Conservation (phyloP, 2,888 invertebrate genomes). For the Amphimallon solstitiale region DNA sequence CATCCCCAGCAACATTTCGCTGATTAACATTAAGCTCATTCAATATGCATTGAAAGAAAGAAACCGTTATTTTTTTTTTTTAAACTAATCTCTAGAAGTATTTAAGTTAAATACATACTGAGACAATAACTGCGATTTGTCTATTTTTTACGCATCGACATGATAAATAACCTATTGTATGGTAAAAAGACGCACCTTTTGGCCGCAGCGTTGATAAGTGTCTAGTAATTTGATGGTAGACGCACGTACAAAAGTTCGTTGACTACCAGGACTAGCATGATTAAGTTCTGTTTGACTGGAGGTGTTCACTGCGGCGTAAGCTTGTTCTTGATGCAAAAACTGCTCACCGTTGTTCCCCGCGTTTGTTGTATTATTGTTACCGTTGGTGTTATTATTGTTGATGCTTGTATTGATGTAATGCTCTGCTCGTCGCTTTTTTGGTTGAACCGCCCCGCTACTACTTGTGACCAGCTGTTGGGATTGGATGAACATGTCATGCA, state of each 20-base stretch:
- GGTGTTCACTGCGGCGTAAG: conserved; percentile 60
- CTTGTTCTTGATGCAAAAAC: conserved; percentile 47
- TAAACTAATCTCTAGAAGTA: too few relatives aligned
- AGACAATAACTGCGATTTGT: too few relatives aligned
- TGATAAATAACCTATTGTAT: background rate
- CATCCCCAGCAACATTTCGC: too few relatives aligned
- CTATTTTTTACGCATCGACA: background rate
- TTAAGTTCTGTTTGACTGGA: conserved; percentile 57
- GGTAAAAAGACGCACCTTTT: conserved; percentile 65
- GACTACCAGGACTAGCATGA: conserved; percentile 57
- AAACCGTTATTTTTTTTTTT: too few relatives aligned
- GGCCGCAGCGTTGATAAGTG: conserved; percentile 74
- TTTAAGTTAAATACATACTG: too few relatives aligned
- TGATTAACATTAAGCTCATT: too few relatives aligned
- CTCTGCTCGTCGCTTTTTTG: conserved; percentile 60
- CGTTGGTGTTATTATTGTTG: conserved; percentile 53
- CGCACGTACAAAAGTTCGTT: conserved; percentile 69
- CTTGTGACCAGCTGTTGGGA: conserved; percentile 68
- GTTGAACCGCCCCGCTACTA: conserved; percentile 63
- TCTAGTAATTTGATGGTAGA: conserved; percentile 76
- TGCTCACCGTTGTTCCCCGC: conserved; percentile 51
- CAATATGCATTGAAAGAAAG: too few relatives aligned
- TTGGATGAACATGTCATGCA: conserved; percentile 88
- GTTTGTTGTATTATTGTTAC: conserved; percentile 54
- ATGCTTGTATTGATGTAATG: conserved; percentile 49